Percentiles rank a stretch among this genome's conserved stretches.
Evolutionary conservation across 2,888 invertebrate genomes (phyloP).

Genomic region (Lordiphosa fenestrarum): DNA sequence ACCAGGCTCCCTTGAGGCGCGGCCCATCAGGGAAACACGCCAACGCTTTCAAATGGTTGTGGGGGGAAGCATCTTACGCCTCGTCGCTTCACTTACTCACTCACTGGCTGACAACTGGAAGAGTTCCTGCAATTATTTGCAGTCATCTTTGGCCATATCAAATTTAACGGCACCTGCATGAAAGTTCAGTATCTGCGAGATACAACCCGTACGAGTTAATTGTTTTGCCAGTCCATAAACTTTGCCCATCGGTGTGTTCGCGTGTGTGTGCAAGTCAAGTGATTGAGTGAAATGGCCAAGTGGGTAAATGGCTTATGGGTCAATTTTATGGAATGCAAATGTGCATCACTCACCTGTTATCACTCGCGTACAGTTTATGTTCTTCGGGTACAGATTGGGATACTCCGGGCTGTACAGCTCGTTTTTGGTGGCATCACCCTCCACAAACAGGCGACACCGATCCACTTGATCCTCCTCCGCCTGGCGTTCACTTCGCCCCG

Average conservation of each 20-base stretch:
- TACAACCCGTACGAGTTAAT: slow-evolving; percentile 11
- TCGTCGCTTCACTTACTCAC: slow-evolving; percentile 30
- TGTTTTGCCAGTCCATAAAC: slow-evolving; percentile 16
- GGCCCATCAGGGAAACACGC: slow-evolving; percentile 36
- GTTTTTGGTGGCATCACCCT: slow-evolving; percentile 82
- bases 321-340: too few relatives aligned
- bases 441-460: slow-evolving; percentile 83
- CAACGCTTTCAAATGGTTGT: slow-evolving; percentile 58
- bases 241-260: too few relatives aligned
- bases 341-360: slow-evolving; percentile 84
- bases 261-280: too few relatives aligned
- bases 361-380: slow-evolving; percentile 85
- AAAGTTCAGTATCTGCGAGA: slow-evolving; percentile 8
- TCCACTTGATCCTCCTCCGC: slow-evolving; percentile 66
- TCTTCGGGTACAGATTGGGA: slow-evolving; percentile 85
- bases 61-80: slow-evolving; percentile 36
- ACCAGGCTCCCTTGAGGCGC: slow-evolving; percentile 1
- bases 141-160: slow-evolving; percentile 50
- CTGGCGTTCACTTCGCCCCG: slow-evolving; percentile 55
- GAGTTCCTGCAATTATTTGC: slow-evolving; percentile 63
- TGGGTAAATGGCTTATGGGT: too few relatives aligned
- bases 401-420: slow-evolving; percentile 87
- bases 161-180: slow-evolving; percentile 50
- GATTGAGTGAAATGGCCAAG: too few relatives aligned
- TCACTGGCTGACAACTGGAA: slow-evolving; percentile 33